Conservation (phyloP, 2,113 vertebrate species). For the Romanogobio albipinnatus region DNA sequence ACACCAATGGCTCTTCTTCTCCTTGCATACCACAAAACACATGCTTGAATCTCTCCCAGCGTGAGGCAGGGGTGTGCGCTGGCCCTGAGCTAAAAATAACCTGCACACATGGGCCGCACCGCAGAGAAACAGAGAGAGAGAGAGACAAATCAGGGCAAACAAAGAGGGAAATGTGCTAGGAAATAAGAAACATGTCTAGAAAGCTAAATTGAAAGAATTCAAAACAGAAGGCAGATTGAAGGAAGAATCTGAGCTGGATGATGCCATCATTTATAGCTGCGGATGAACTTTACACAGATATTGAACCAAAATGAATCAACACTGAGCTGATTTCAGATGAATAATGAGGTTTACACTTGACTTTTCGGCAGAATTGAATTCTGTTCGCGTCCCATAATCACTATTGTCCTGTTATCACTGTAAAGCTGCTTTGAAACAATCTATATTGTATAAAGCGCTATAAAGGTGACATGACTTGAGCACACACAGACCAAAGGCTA, state of each 20-base stretch:
- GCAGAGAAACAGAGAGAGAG: not conserved
- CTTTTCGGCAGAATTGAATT: too few species aligned
- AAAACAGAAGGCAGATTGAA: not conserved
- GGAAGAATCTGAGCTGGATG: too few species aligned
- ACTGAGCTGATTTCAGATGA: too few species aligned
- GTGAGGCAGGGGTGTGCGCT: not conserved
- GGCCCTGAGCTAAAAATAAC: not conserved
- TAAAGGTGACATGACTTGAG: not conserved
- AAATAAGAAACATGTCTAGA: not conserved
- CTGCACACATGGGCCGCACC: not conserved
- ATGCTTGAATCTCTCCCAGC: constrained; percentile 9
- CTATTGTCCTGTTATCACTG: too few species aligned
- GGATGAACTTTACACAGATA: too few species aligned
- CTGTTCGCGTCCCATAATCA: too few species aligned
- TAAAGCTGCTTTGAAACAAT: too few species aligned
- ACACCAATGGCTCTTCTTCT: not conserved
- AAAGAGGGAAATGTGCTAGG: not conserved
- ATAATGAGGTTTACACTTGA: too few species aligned
- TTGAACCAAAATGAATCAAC: too few species aligned
- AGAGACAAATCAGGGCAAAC: not conserved
- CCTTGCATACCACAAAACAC: constrained; percentile 3
- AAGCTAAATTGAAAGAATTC: not conserved
- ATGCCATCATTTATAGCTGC: too few species aligned
- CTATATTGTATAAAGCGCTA: too few species aligned
- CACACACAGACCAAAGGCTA: not conserved